Conservation (phyloP, 1,140 invertebrate genomes). For the Radopholus similis region DNA sequence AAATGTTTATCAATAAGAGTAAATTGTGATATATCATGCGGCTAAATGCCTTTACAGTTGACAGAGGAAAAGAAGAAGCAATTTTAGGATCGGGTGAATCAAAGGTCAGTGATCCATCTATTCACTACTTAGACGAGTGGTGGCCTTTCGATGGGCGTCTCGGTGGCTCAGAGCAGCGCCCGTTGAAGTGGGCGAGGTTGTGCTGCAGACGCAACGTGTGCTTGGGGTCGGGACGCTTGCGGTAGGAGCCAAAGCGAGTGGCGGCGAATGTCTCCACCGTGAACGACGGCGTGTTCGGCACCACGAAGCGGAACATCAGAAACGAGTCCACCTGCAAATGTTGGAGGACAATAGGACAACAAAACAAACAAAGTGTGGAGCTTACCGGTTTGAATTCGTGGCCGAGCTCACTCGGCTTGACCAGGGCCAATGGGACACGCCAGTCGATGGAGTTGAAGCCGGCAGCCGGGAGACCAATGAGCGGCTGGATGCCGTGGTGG, state of each 20-base stretch:
- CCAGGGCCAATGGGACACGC: constrained; percentile 10
- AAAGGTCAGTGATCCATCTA: too few relatives aligned
- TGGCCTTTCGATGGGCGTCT: too few relatives aligned
- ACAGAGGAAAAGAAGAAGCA: too few relatives aligned
- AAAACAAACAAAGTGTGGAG: background rate
- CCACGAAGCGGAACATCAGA: constrained; percentile 21
- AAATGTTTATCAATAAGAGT: too few relatives aligned
- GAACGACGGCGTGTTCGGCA: constrained; percentile 14
- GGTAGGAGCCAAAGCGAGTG: constrained; percentile 24
- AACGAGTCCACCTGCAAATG: constrained; percentile 11
- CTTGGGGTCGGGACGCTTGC: constrained; percentile 18
- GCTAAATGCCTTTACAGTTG: too few relatives aligned
- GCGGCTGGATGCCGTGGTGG: background rate
- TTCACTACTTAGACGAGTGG: too few relatives aligned
- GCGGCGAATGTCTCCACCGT: constrained; percentile 20
- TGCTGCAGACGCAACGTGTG: background rate
- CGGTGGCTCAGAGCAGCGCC: too few relatives aligned
- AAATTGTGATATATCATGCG: too few relatives aligned
- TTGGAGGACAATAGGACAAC: background rate
- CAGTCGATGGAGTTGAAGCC: constrained; percentile 3
- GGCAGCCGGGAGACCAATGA: background rate
- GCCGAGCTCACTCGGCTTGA: constrained; percentile 20
- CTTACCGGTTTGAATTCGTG: constrained; percentile 12
- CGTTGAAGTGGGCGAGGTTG: too few relatives aligned
- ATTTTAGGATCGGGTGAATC: too few relatives aligned